Base-by-base conservation (phyloP, 2,797 vertebrate genomes). In the Fringilla coelebs region DNA sequence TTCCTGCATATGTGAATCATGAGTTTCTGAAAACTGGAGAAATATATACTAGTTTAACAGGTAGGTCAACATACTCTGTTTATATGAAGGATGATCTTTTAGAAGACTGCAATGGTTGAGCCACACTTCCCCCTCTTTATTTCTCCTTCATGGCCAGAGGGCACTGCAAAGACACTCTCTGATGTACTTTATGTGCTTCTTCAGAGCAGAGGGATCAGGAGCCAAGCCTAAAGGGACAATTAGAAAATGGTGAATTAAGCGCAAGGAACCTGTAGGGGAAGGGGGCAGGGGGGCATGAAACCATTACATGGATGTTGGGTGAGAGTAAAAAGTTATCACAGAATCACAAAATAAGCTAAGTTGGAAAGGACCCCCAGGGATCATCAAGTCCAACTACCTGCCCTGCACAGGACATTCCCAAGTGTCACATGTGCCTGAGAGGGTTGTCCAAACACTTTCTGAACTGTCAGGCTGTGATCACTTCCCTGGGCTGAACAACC, bases 231-330 rank as follows among this genome's bases (percentile, higher is more conserved):
- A 76, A 94, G 43, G 45, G 7, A 40, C n/a, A n/a, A 32, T n/a
- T 77, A 63, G 49, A 85, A 91, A 83, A 58, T 15, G 9, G 31
- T 63, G 20, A 77, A 55, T 89, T 79, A 72, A 88, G 22, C 38
- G 55, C 48, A 88, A 73, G 10, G 24, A 91, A 22, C 38, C 13
- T 1, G 2, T 67, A 71, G 32, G 38, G 12, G 9, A 79, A 54
- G 11, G 2, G 10, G 3, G 1, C 1, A 6, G 6, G 7, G 3
- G 13, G 7, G 9, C 11, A 20, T 62, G 43, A 88, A 88, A 70
- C 18, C 31, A 26, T 60, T 46, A 32, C 15, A 13, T 76, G 40
- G 46, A 40, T 82, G 31, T 73, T 51, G n/a, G 13, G 28, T 79
- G 20, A 83, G 49, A 62, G n/a, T 65, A 79, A 84, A 78, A 93